Base-by-base conservation (phyloP, 1,140 invertebrate genomes). In the Acromyrmex echinatior region DNA sequence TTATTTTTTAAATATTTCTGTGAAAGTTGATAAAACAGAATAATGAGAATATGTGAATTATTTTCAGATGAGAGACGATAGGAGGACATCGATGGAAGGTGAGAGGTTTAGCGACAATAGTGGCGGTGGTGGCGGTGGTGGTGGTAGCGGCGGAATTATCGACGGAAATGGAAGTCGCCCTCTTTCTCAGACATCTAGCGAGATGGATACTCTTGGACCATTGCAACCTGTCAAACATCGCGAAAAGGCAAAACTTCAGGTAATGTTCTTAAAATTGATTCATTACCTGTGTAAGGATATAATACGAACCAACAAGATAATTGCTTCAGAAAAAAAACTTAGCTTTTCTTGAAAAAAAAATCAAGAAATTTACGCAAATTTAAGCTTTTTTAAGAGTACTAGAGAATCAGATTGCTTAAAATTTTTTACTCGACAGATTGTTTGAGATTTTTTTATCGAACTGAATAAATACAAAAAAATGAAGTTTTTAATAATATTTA, bases 161-260 rank as follows among this genome's bases (percentile, higher is more conserved):
- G 95, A 95, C 84, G 94, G 91, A 86, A 93, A 88, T 79, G 93
- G 90, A 86, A 96, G 95, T 87, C 93, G 96, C 58, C 96, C 96
- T 39, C 93, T 96, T 86, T 96, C 96, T 39, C 96, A 96, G 91
- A 96, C 95, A n/a, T 96, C 96, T 9, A 95, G 94, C 71, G 95
- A 95, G 90, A 93, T 95, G 90, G 94, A 95, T 28, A 94, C 94
- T 5, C 92, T 94, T 56, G 92, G 93, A 68, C 91, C 94, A 21
- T 78, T 95, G 62, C 94, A 94, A 82, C 87, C 93, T 28, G 92
- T 95, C 16, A 95, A 95, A 86, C 93, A 95, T 86, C 94, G 95
- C 7, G 94, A 95, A 82, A 95, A 95, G 86, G 89, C 94, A 84
- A 94, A 95, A 94, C 91, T 95, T 49, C 96, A 96, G 93, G 96